Base-by-base conservation (phyloP, 1,140 invertebrate species). In the Drosophila biarmipes region DNA sequence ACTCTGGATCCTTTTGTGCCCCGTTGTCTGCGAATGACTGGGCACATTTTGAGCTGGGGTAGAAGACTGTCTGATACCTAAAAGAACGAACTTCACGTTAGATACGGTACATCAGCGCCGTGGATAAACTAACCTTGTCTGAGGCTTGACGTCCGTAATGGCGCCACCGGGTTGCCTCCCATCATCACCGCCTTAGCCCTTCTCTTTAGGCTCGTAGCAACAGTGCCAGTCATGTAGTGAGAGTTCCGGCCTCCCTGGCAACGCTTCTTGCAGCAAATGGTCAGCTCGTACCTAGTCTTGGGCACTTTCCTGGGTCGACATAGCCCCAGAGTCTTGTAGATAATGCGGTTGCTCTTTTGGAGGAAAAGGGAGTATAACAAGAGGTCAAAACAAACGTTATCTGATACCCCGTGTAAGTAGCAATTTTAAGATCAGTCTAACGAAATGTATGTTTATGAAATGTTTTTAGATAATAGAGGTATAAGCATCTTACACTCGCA, bases 211-310 rank as follows among this genome's bases (percentile, higher is more conserved):
- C 2, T 6, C 0, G 58, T 6, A 3, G 21, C 17, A 12, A 17
- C 1, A 10, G 31, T 35, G 19, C 6, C 4, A 2, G 3, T 4
- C 43, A 12, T 6, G 14, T 61, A 11, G 43, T 66, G 34, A 8
- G 15, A n/a, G 14, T 24, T 53, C 14, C 38, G 49, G 5, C 63
- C 63, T n/a, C 63, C 63, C 35, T 42, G 27, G 35, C 63, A 67
- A n/a, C 63, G 63, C 2, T 42, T 27, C 29, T 19, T 29, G 7
- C 45, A 64, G 35, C 19, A 67, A 15, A 67, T 24, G 12, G 29
- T 52, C 15, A 67, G n/a, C 10, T 52, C 43, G 15, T 67, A 67
- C n/a, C 31, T 35, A 12, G 55, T 5, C 1, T 34, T 64, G 15
- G n/a, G 19, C 4, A 12, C 4, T 0, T 61, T 0, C 10, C 12